Percentiles rank a stretch among this genome's conserved stretches.
These are phyloP conservation scores for Parauchenoglanis ngamensis DNA, from an alignment of 2,797 vertebrate genomes.

Conservation along the genomic window DNA sequence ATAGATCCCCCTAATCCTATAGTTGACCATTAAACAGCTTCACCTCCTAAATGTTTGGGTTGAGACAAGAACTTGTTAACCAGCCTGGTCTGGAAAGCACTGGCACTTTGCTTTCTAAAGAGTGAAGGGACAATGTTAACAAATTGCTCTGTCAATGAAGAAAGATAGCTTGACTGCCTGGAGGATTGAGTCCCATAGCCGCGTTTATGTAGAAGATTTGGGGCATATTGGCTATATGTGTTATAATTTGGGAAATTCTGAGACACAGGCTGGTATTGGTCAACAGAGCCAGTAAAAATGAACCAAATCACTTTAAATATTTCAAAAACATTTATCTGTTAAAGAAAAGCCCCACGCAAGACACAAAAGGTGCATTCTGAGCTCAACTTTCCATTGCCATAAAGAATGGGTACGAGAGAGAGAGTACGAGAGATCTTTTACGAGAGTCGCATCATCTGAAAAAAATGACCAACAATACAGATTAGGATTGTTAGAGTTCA, in stretches of 20 bases:
- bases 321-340: background rate
- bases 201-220: background rate
- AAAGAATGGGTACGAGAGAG: background rate
- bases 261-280: background rate
- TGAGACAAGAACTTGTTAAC: background rate
- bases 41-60: background rate
- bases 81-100: background rate
- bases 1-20: no score
- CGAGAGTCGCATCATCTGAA: background rate
- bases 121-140: background rate
- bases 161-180: background rate
- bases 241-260: background rate
- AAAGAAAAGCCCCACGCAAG: background rate
- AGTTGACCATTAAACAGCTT: background rate
- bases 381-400: background rate
- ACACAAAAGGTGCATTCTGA: background rate
- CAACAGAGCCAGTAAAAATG: background rate
- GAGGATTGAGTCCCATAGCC: background rate
- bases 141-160: background rate
- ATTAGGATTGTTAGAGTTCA: background rate
- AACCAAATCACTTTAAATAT: background rate
- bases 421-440: background rate
- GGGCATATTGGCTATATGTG: background rate
- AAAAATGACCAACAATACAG: background rate
- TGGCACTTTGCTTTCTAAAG: conserved; percentile 1